These are phyloP conservation scores for Silurus aristotelis DNA, from an alignment of 2,797 vertebrate species.

Conservation along the genomic window DNA sequence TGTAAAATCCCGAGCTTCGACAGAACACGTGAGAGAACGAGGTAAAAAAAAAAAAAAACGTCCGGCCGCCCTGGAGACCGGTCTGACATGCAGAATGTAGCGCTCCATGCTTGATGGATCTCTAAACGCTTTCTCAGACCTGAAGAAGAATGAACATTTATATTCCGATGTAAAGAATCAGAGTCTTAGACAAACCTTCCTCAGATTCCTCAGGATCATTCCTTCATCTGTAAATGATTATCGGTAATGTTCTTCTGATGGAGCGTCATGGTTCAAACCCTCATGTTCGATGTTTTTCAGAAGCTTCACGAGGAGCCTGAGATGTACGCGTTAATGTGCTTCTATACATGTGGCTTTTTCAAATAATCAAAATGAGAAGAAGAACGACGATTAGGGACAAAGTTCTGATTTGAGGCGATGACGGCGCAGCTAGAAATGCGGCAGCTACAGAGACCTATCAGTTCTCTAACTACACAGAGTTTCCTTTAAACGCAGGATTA, in stretches of 20 bases:
- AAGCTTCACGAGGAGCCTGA: neutral
- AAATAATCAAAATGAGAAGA: neutral
- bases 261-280: neutral
- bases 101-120: neutral
- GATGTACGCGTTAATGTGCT: neutral
- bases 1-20: neutral
- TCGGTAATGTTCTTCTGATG: neutral
- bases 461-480: too few relatives aligned
- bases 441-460: too few relatives aligned
- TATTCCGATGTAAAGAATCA: neutral
- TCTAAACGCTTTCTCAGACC: neutral
- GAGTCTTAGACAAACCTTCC: too few relatives aligned
- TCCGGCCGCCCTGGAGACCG: neutral
- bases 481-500: neutral
- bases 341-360: too few relatives aligned
- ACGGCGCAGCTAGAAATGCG: too few relatives aligned
- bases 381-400: neutral
- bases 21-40: neutral
- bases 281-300: neutral
- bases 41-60: too few relatives aligned
- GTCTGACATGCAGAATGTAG: neutral
- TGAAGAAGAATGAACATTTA: neutral
- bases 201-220: neutral
- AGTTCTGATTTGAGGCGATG: too few relatives aligned
- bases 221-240: slow-evolving; percentile 7